These are phyloP conservation scores for Acestrorhynchus altus DNA, from an alignment of 2,797 vertebrate genomes.

Conservation along the genomic window DNA sequence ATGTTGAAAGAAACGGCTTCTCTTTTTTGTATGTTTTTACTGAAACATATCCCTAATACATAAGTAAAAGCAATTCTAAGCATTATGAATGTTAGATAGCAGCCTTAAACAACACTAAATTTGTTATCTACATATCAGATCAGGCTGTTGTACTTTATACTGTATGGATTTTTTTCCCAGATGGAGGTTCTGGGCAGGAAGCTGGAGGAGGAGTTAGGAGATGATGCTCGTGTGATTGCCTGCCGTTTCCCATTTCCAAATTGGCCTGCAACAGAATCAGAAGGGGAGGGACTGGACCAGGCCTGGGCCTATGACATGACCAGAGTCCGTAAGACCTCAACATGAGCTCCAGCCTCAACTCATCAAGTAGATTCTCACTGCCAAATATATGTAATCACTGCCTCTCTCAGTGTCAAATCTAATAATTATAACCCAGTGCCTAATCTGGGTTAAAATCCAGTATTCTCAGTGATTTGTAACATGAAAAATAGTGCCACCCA, in stretches of 20 bases:
- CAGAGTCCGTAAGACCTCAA: constrained; percentile 52
- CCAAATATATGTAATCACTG: neutral
- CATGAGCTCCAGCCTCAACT: neutral
- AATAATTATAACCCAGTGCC: neutral
- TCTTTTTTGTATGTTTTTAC: neutral
- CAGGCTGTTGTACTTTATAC: neutral
- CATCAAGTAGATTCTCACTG: neutral
- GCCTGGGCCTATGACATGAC: constrained; percentile 77
- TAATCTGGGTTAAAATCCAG: neutral
- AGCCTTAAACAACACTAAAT: constrained; percentile 12
- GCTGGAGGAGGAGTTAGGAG: constrained; percentile 74
- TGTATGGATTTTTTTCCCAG: constrained; percentile 57
- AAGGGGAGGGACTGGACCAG: constrained; percentile 73
- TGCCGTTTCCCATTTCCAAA: constrained; percentile 75
- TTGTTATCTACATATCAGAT: neutral
- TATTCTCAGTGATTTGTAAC: neutral
- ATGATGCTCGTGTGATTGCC: constrained; percentile 70
- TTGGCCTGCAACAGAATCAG: constrained; percentile 68
- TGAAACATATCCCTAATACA: neutral
- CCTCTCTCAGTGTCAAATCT: neutral
- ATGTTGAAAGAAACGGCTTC: constrained; percentile 50
- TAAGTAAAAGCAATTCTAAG: neutral
- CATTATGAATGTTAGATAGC: neutral
- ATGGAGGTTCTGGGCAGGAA: constrained; percentile 76
- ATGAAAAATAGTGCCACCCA: neutral